Conservation (phyloP, 2,113 vertebrate species). For the Triplophysa dalaica region DNA sequence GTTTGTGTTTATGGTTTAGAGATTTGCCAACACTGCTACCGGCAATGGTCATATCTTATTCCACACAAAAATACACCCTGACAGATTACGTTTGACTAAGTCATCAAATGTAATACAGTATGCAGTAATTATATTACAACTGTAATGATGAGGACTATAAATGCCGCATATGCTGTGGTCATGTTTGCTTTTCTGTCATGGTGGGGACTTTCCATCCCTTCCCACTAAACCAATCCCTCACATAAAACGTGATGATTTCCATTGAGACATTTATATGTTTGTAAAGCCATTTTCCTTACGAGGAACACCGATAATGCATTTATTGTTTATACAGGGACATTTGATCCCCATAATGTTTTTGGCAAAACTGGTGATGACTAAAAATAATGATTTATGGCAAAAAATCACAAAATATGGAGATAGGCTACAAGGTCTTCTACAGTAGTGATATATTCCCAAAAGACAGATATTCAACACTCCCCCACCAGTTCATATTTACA, state of each 20-base stretch:
- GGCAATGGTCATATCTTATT: not conserved
- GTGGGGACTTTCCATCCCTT: constrained; percentile 10
- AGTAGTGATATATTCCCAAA: not conserved
- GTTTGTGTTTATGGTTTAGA: not conserved
- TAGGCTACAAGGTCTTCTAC: too few relatives aligned
- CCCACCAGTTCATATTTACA: not conserved
- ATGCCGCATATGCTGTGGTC: not conserved
- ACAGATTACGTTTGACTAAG: not conserved
- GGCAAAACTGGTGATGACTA: not conserved
- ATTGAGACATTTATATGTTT: not conserved
- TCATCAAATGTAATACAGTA: not conserved
- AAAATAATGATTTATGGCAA: too few relatives aligned
- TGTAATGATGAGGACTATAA: constrained; percentile 1
- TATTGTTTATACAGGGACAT: constrained; percentile 1
- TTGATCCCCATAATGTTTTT: not conserved
- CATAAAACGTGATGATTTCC: constrained; percentile 7
- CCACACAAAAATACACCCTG: not conserved
- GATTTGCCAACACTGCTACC: too few relatives aligned
- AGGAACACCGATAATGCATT: too few relatives aligned
- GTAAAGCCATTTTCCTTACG: too few relatives aligned
- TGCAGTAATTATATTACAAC: not conserved
- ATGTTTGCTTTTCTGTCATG: constrained; percentile 12
- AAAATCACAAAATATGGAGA: too few relatives aligned
- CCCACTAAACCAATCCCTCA: not conserved
- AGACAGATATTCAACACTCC: not conserved